phyloP scores from a whole-genome alignment of 2,888 invertebrate genomes.

The Thelaira solivaga region DNA sequence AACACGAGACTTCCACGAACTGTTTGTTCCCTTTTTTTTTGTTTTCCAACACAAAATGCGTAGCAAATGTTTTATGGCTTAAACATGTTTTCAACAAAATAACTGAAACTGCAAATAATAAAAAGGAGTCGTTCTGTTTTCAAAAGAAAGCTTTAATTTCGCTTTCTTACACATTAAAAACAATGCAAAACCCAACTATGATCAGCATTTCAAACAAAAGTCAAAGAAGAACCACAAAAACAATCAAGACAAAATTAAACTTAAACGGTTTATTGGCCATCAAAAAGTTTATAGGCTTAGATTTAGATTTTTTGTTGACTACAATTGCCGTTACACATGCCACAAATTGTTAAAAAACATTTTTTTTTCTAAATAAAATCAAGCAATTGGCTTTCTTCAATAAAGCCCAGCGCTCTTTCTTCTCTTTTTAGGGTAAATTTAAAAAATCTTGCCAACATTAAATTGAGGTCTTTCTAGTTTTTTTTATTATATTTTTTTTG shows the following conservation, averaged over 20 bases:
- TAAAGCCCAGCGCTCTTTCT: too few species aligned
- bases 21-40: conserved; percentile 56
- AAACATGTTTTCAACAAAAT: conserved; percentile 57
- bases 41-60: conserved; percentile 55
- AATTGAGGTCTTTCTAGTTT: too few species aligned
- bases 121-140: conserved; percentile 12
- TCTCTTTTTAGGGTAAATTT: too few species aligned
- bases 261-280: neutral
- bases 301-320: neutral
- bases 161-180: conserved; percentile 7
- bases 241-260: neutral
- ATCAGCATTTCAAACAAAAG: neutral
- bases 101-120: conserved; percentile 13
- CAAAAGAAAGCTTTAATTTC: conserved; percentile 41
- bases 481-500: too few species aligned
- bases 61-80: conserved; percentile 64
- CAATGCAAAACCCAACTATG: conserved; percentile 25
- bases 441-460: too few species aligned
- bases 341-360: neutral
- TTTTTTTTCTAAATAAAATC: conserved; percentile 11
- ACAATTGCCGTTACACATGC: neutral
- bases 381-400: neutral
- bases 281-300: neutral
- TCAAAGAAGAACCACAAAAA: neutral
- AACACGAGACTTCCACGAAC: conserved; percentile 77